Evolutionary conservation across 2,888 invertebrate genomes (phyloP), one percentile per base, ranked within the genome.

Genomic region (Hydraecia micacea): DNA sequence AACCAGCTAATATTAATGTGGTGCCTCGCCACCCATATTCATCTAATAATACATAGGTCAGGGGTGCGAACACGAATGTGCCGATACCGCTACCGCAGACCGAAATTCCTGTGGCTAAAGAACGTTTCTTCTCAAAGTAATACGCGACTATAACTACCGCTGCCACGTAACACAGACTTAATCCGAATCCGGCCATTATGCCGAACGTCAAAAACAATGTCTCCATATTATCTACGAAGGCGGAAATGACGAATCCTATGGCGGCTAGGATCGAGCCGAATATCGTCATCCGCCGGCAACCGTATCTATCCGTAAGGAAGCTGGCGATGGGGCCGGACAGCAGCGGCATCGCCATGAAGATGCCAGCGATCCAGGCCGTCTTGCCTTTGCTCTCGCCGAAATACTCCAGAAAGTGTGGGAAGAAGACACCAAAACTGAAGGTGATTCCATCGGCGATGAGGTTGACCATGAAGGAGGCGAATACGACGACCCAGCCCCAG

Each of bases 401-500:
- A 93, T 98, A 98, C 88, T 98, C 97, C 78, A 98, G 97, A 91
- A 99, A 98, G 92, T 99, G 98, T 4, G 98, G 98, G 94, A 97
- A 99, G 90, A 99, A 98, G 8, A 99, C 98, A 76, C 99, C 99
- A 94, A 99, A 99, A 85, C 98, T 98, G 95, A 99, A 99, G 0
- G 99, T 99, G 87, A 99, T 98, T 5, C 99, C 99, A 93, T 99
- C 99, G 63, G 99, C 99, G 90, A 99, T 98, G 84, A 99, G 97
- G 93, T 99, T 99, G 84, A 99, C 98, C 96, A 99, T 97, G 93
- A 99, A 99, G 0, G 99, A 98, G 42, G 98, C 98, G 81, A 98
- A 98, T 0, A 99, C 99, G 73, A 99, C 97, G 52, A 99, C 98
- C 99, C 99, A 99, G 9, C 99, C 99, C 98, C 98, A 99, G 25